phyloP scores from a whole-genome alignment of 1,140 invertebrate genomes.

The Lepidurus packardi region DNA sequence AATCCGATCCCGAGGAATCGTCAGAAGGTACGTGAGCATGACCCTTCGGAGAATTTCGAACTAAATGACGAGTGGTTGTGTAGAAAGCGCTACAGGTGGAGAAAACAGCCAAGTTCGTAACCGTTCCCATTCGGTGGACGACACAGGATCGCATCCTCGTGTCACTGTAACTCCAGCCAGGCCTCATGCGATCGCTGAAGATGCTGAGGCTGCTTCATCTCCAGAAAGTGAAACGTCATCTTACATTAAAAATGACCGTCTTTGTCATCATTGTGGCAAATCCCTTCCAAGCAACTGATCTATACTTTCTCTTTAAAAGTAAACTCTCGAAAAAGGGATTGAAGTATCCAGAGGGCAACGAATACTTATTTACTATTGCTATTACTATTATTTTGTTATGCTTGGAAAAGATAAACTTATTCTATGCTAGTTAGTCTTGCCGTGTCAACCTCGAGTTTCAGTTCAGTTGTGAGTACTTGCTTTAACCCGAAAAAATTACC shows the following conservation, averaged over 20 bases:
- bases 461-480: slow-evolving; percentile 13
- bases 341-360: neutral
- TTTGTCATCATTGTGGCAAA: neutral
- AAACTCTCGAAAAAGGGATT: neutral
- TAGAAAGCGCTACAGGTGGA: neutral
- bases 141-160: neutral
- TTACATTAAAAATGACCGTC: neutral
- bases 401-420: neutral
- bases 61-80: neutral
- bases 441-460: neutral
- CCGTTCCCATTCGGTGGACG: neutral
- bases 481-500: neutral
- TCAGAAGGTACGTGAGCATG: neutral
- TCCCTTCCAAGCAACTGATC: neutral
- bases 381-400: neutral
- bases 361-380: slow-evolving; percentile 24
- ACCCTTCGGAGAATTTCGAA: no score
- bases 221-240: neutral
- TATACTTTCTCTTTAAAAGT: neutral
- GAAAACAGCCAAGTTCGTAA: neutral
- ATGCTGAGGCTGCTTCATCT: neutral
- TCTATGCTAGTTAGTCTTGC: neutral
- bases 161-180: slow-evolving; percentile 1
- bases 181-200: neutral
- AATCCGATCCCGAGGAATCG: neutral